These are phyloP conservation scores for Odobenus rosmarus DNA, from an alignment of 2,113 vertebrate genomes.

Conservation along the genomic window DNA sequence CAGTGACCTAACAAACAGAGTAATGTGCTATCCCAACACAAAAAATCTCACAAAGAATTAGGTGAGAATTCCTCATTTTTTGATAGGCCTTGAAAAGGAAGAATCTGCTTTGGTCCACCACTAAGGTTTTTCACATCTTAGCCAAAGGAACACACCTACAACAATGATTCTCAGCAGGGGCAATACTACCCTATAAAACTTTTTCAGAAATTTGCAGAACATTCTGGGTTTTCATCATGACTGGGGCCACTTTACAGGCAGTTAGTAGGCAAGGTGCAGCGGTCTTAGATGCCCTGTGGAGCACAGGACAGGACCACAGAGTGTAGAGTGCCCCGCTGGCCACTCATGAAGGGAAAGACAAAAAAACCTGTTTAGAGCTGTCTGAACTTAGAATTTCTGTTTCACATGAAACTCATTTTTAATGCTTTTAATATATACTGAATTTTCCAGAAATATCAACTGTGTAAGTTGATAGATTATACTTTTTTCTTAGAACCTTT, in stretches of 20 bases:
- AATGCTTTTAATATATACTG: neutral
- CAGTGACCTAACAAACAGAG: neutral
- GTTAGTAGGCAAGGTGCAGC: neutral
- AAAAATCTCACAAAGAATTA: neutral
- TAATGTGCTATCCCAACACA: neutral
- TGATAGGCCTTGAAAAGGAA: neutral
- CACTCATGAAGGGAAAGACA: neutral
- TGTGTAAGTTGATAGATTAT: neutral
- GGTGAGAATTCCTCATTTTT: neutral
- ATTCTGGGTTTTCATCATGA: neutral
- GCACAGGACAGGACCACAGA: neutral
- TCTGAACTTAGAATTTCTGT: neutral
- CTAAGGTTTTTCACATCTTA: neutral
- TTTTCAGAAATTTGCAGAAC: neutral
- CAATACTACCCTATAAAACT: neutral
- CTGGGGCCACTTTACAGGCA: neutral
- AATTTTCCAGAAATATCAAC: neutral
- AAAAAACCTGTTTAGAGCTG: neutral
- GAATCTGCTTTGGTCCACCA: no score
- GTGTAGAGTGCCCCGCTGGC: no score
- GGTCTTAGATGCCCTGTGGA: neutral
- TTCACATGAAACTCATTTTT: conserved; percentile 6
- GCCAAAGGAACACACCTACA: neutral
- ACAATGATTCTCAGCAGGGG: neutral
- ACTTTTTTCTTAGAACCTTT: neutral